These are phyloP conservation scores for Puma concolor DNA, from an alignment of 2,113 vertebrate species.

Conservation along the genomic window DNA sequence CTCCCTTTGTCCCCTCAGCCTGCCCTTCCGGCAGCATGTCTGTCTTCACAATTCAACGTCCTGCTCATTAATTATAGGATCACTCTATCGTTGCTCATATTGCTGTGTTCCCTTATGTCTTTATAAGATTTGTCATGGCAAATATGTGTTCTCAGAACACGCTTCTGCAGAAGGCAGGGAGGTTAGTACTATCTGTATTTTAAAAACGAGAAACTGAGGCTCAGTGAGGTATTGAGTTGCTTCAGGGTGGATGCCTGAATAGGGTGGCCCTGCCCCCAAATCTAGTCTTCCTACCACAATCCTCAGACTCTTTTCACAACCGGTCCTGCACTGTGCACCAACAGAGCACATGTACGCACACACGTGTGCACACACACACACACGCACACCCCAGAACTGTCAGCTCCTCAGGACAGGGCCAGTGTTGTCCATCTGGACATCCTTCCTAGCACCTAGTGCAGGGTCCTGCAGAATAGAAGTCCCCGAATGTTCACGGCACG, in stretches of 20 bases:
- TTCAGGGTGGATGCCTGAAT: not conserved
- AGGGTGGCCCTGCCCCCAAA: not conserved
- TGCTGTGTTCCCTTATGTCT: not conserved
- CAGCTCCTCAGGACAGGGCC: not conserved
- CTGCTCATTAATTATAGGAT: not conserved
- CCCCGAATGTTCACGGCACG: not conserved
- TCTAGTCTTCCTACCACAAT: not conserved
- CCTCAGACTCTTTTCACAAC: not conserved
- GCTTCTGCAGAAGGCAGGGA: not conserved
- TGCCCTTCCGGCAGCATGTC: not conserved
- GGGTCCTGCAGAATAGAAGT: not conserved
- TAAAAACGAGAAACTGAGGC: not conserved
- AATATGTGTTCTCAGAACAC: not conserved
- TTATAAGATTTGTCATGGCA: not conserved
- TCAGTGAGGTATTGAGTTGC: not conserved
- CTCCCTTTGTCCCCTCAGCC: not conserved
- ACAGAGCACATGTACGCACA: rapidly evolving
- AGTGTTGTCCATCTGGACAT: not conserved
- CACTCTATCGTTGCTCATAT: not conserved
- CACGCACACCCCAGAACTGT: not conserved
- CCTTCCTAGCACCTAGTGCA: not conserved
- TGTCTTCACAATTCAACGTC: not conserved
- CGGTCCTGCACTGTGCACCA: not conserved
- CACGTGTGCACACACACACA: not conserved
- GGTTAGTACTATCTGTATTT: not conserved